Evolutionary conservation across 2,888 invertebrate genomes (phyloP).

Genomic region (Gastrophysa polygoni): DNA sequence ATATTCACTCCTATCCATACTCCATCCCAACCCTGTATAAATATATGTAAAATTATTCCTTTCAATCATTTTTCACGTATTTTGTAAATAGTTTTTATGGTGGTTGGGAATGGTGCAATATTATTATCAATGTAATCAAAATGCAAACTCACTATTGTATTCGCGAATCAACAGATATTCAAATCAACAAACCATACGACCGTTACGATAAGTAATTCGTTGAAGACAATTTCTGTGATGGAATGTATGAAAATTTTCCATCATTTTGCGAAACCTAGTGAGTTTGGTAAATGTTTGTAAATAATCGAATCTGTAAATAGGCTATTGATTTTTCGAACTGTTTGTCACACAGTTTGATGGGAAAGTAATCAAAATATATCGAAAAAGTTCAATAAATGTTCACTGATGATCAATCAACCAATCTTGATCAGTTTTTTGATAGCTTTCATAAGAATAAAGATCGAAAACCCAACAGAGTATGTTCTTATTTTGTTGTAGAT

Average conservation of each 20-base stretch:
- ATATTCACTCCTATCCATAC: too few relatives aligned
- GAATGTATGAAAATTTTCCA: conserved; percentile 34
- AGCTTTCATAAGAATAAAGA: too few relatives aligned
- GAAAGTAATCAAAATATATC: conserved; percentile 19
- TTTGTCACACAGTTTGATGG: conserved; percentile 8
- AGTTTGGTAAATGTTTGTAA: conserved; percentile 45
- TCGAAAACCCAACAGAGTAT: too few relatives aligned
- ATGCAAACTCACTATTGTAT: conserved; percentile 53
- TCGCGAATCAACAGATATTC: conserved; percentile 41
- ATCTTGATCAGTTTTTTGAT: not conserved
- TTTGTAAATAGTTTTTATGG: conserved; percentile 51
- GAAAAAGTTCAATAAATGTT: not conserved
- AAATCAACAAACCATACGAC: not conserved
- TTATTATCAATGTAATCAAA: conserved; percentile 36
- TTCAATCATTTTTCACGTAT: conserved; percentile 29
- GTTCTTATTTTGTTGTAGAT: too few relatives aligned
- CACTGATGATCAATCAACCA: not conserved
- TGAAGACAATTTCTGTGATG: conserved; percentile 22
- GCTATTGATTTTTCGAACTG: conserved; percentile 15
- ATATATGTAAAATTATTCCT: not conserved
- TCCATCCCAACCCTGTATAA: too few relatives aligned
- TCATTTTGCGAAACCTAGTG: conserved; percentile 48
- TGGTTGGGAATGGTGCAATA: conserved; percentile 61
- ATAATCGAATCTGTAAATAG: conserved; percentile 32
- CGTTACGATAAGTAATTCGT: not conserved